phyloP scores from a whole-genome alignment of 2,113 vertebrate species.

The Meriones unguiculatus region DNA sequence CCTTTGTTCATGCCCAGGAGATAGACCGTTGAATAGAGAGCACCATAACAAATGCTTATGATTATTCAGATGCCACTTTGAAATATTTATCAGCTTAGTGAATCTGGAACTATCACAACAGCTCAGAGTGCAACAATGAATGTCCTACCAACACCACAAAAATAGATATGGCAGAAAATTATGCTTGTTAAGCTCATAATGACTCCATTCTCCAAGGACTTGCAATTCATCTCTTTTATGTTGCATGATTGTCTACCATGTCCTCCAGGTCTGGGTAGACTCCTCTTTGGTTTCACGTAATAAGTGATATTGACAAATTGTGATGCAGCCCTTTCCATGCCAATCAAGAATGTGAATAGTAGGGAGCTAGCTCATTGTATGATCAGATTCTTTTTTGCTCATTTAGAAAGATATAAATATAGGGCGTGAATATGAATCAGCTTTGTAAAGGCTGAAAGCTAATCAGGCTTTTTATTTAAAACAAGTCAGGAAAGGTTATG shows the following conservation, averaged over 20 bases:
- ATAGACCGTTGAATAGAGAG: slow-evolving; percentile 64
- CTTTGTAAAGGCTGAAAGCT: slow-evolving; percentile 79
- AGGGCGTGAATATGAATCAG: slow-evolving; percentile 76
- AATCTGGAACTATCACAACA: slow-evolving; percentile 85
- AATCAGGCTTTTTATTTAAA: slow-evolving; percentile 80
- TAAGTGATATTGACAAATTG: slow-evolving; percentile 82
- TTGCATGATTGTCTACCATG: slow-evolving; percentile 82
- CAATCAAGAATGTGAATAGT: slow-evolving; percentile 87
- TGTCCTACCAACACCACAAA: slow-evolving; percentile 83
- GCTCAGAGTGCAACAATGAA: slow-evolving; percentile 83
- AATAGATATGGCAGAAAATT: slow-evolving; percentile 81
- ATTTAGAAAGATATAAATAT: slow-evolving; percentile 81
- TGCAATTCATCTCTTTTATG: slow-evolving; percentile 83
- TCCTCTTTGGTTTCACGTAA: slow-evolving; percentile 65
- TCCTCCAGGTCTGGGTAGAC: slow-evolving; percentile 83
- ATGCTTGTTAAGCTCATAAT: slow-evolving; percentile 88
- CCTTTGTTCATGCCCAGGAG: slow-evolving; percentile 66
- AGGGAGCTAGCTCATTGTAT: slow-evolving; percentile 79
- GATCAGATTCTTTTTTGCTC: slow-evolving; percentile 84
- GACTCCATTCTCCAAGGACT: slow-evolving; percentile 85
- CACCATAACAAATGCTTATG: slow-evolving; percentile 73
- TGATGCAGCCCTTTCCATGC: slow-evolving; percentile 76
- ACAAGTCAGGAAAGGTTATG: slow-evolving; percentile 61
- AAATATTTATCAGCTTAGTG: slow-evolving; percentile 85
- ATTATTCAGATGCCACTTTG: slow-evolving; percentile 80